phyloP scores from a whole-genome alignment of 2,888 invertebrate genomes.

The Phorcus lineatus region DNA sequence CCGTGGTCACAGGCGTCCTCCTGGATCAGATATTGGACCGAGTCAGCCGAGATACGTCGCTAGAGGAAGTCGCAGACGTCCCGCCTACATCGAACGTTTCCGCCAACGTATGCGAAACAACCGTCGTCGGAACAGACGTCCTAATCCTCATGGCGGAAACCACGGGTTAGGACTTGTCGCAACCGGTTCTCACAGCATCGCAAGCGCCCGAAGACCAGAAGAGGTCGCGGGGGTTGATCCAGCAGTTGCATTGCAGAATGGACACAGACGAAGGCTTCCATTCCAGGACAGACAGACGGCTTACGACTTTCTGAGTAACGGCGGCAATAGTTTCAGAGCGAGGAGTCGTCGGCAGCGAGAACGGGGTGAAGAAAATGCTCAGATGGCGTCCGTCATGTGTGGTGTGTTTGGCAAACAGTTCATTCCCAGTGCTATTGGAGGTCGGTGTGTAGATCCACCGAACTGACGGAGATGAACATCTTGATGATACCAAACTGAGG shows the following conservation, averaged over 20 bases:
- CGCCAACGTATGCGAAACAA: not conserved
- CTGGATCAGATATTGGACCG: not conserved
- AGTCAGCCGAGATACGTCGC: not conserved
- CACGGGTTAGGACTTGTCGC: not conserved
- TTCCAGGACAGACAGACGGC: conserved; percentile 39
- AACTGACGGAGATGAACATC: not conserved
- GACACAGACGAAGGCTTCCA: conserved; percentile 5
- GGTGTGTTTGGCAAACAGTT: conserved; percentile 40
- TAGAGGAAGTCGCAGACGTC: not conserved
- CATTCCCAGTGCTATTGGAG: conserved; percentile 36
- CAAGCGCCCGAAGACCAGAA: not conserved
- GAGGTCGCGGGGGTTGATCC: not conserved
- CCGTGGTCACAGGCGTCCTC: not conserved
- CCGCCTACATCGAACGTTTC: not conserved
- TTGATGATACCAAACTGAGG: too few species aligned
- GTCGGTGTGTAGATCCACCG: conserved; percentile 19
- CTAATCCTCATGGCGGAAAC: not conserved
- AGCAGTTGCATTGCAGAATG: not conserved
- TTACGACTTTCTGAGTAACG: conserved; percentile 36
- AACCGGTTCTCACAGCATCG: not conserved
- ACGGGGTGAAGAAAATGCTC: conserved; percentile 26
- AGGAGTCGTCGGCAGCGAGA: conserved; percentile 27
- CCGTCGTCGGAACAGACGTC: not conserved
- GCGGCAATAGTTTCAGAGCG: not conserved
- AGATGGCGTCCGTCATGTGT: conserved; percentile 38